Base-by-base conservation (phyloP, 2,113 vertebrate species). In the Furnarius figulus region DNA sequence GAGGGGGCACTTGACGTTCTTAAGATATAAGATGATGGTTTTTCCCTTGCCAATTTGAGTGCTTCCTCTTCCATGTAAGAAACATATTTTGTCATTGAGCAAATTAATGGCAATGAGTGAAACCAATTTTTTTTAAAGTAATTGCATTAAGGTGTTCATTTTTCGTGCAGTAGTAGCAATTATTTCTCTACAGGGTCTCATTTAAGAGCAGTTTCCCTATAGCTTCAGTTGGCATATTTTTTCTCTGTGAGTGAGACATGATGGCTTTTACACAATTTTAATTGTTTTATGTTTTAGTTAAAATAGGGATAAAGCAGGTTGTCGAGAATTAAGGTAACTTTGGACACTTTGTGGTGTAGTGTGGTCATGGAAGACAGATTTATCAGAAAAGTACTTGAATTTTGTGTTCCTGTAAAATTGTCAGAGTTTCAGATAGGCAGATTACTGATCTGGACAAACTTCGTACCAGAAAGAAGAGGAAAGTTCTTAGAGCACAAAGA, bases 111-210 rank as follows among this genome's bases (percentile, higher is more conserved):
- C 72, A 44, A 28, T 0, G 15, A 28, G 3, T 39, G 40, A 82
- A 89, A 12, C 8, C 5, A 27, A 5, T 4, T 25, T 50, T 55
- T 75, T 33, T 4, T 0, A 2, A 85, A 73, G 22, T 27, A 0
- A 6, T 72, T 78, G 74, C 4, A 6, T 50, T 13, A 62, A 47
- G 67, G 46, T 24, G 11, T 62, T 79, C 0, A 8, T 47, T 70
- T 88, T 66, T 47, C 37, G 47, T 63, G 33, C 19, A 9, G 42
- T 25, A 6, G 31, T 10, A 55, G 47, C 52, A 66, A 15, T 67
- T 83, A 23, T 66, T 90, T 81, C 16, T 42, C 52, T n/a, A 22
- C 13, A 18, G n/a, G 28, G 6, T 72, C 47, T 40, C 5, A 14
- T 56, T 90, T 85, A 39, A 81, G 33, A 56, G 22, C 5, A 21